Evolutionary conservation across 1,140 invertebrate species (phyloP), one percentile per base, ranked within the genome.

Genomic region (Argopecten irradians): DNA sequence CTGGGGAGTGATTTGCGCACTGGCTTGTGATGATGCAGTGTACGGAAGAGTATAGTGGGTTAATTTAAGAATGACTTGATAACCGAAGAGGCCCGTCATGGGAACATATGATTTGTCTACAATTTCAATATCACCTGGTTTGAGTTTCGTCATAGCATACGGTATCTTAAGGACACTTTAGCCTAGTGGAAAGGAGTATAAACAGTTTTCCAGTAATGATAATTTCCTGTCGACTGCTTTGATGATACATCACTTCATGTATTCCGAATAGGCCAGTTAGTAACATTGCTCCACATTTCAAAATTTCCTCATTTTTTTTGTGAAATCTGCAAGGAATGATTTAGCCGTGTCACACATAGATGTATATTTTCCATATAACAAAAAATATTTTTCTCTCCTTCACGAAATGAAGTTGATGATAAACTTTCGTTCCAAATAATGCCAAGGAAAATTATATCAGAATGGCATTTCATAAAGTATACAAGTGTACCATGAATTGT

Each of bases 1-100:
- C 55, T 71, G 55, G 55, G 55, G 55, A 71, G 22, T 71, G 16
- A 71, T 71, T 71, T 71, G 55, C 55, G 55, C 55, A 71, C n/a
- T 71, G 55, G 11, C 55, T 71, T 71, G 55, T 71, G 55, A 71
- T 71, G n/a, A n/a, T 71, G 55, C 55, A 71, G 14, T 71, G 22
- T 71, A 71, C 22, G 16, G 55, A 5, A 71, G 55, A 0, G n/a
- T 28, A 71, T 71, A 28, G 55, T 13, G 55, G 55, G 55, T 71
- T 71, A 71, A 71, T 71, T 71, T 71, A 71, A n/a, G 55, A 71
- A 71, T 28, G 55, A 28, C 55, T 71, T n/a, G n/a, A 28, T 16
- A 28, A 16, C 16, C 22, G 19, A 11, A 8, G 55, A 71, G 55
- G 55, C 55, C 22, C 22, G n/a, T 71, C 8, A 28, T 28, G 55